Percentiles rank a stretch among this genome's conserved stretches.
Conservation (phyloP, 2,888 invertebrate genomes). For the Ganaspis brasiliensis region DNA sequence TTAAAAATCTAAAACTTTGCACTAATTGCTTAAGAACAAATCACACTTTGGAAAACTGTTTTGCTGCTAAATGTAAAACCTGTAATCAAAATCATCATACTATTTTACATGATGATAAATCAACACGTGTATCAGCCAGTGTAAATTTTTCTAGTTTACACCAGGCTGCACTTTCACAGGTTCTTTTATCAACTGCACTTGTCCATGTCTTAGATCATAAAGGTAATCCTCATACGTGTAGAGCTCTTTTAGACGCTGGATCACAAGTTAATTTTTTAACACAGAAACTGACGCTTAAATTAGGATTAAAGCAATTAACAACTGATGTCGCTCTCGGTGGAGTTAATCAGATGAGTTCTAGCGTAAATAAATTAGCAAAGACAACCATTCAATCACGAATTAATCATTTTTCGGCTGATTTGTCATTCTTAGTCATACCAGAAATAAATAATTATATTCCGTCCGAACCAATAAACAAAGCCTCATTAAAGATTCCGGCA, state of each 20-base stretch:
- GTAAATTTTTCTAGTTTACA: background rate
- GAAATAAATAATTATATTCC: background rate
- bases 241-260: background rate
- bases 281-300: background rate
- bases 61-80: background rate
- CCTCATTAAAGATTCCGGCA: conserved; percentile 2
- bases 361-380: background rate
- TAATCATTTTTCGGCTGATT: background rate
- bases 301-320: background rate
- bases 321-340: background rate
- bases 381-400: background rate
- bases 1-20: too few relatives aligned
- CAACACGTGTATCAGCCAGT: background rate
- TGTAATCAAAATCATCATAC: background rate
- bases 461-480: background rate
- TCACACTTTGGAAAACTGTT: too few relatives aligned
- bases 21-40: too few relatives aligned
- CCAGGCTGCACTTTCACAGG: too few relatives aligned
- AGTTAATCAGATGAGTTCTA: background rate
- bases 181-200: background rate
- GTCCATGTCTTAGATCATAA: background rate
- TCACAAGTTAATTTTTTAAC: background rate
- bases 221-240: background rate
- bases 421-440: background rate
- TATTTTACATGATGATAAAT: background rate